These are phyloP conservation scores for Heliconius hortense DNA, from an alignment of 2,888 invertebrate genomes.

Conservation along the genomic window DNA sequence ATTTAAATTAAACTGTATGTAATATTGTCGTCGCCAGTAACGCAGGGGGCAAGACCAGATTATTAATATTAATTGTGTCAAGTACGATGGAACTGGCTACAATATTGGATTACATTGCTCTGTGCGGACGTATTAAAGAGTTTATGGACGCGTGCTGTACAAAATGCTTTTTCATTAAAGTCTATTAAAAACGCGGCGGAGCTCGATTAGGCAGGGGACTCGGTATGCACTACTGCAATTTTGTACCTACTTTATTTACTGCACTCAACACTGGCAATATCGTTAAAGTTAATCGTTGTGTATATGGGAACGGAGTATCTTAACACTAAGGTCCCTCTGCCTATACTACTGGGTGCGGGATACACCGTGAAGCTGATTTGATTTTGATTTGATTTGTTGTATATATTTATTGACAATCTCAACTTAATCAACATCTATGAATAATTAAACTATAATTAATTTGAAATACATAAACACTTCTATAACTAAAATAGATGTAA, in stretches of 20 bases:
- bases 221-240: constrained; percentile 33
- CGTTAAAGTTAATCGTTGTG: constrained; percentile 37
- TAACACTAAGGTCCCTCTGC: too few relatives aligned
- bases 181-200: constrained; percentile 39
- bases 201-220: constrained; percentile 34
- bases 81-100: constrained; percentile 20
- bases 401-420: constrained; percentile 24
- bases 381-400: not conserved
- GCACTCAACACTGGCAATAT: constrained; percentile 31
- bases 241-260: constrained; percentile 40
- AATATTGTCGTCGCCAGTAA: constrained; percentile 6
- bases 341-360: too few relatives aligned
- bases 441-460: not conserved
- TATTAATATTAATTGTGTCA: constrained; percentile 31
- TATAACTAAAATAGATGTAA: not conserved
- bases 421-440: not conserved
- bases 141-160: constrained; percentile 19
- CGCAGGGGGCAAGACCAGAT: constrained; percentile 31
- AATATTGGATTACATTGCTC: constrained; percentile 16
- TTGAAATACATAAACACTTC: not conserved
- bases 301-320: not conserved
- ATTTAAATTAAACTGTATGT: constrained; percentile 7
- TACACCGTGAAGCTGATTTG: too few relatives aligned
- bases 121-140: constrained; percentile 23
- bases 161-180: constrained; percentile 40